Conservation (phyloP, 2,888 invertebrate species). For the Isoperla grammatica region DNA sequence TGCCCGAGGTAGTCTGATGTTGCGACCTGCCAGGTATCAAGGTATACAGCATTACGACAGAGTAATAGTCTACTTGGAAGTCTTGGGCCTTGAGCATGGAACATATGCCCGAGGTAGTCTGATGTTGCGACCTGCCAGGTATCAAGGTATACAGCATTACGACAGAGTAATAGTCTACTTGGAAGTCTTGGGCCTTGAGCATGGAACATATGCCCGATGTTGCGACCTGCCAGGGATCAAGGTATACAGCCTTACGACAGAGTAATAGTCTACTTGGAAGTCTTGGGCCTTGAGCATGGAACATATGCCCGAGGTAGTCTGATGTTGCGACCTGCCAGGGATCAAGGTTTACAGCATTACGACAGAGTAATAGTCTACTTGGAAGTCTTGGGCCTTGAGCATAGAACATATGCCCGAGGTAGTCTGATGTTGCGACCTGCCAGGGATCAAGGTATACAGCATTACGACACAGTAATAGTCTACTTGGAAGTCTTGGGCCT, state of each 20-base stretch:
- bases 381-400: too few species aligned
- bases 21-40: constrained; percentile 29
- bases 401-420: not conserved
- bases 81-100: constrained; percentile 64
- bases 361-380: too few species aligned
- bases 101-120: constrained; percentile 30
- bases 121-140: constrained; percentile 35
- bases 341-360: too few species aligned
- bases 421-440: constrained; percentile 29
- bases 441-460: not conserved
- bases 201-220: constrained; percentile 32
- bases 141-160: too few species aligned
- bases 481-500: constrained; percentile 80
- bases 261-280: too few species aligned
- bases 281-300: constrained; percentile 64
- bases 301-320: constrained; percentile 30
- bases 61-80: too few species aligned
- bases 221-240: constrained; percentile 34
- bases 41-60: too few species aligned
- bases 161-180: too few species aligned
- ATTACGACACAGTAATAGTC: too few species aligned
- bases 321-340: constrained; percentile 34
- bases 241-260: too few species aligned
- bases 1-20: not conserved
- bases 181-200: constrained; percentile 74